phyloP scores from a whole-genome alignment of 2,113 vertebrate genomes.

The Myotis lucifugus region DNA sequence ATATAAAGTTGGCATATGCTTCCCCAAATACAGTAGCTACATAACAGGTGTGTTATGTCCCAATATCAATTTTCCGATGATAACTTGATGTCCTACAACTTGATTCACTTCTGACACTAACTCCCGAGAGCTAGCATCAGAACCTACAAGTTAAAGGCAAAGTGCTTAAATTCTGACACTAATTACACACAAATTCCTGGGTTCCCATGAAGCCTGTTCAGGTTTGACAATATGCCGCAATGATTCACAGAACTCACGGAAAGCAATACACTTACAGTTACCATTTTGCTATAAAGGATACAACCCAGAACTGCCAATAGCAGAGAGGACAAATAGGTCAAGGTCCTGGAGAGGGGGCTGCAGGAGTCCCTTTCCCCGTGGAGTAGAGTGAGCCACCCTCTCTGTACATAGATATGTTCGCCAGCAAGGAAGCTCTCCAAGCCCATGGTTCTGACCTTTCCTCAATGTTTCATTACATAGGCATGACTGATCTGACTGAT shows the following conservation, averaged over 20 bases:
- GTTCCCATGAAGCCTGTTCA: background rate
- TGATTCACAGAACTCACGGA: background rate
- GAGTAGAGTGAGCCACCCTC: background rate
- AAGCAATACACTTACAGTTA: background rate
- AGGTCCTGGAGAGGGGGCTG: background rate
- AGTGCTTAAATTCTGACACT: background rate
- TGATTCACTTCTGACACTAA: background rate
- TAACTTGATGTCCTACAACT: background rate
- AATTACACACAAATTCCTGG: background rate
- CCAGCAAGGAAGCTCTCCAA: background rate
- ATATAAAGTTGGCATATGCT: background rate
- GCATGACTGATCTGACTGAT: background rate
- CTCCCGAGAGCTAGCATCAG: background rate
- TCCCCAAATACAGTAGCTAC: background rate
- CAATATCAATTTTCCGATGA: background rate
- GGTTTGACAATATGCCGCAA: background rate
- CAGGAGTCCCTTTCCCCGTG: background rate
- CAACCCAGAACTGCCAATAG: background rate
- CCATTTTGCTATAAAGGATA: background rate
- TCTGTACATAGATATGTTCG: background rate
- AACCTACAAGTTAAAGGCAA: background rate
- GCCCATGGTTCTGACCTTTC: background rate
- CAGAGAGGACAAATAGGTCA: background rate
- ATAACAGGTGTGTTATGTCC: background rate
- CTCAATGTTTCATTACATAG: background rate